Base-by-base conservation (phyloP, 2,113 vertebrate species). In the Ellobius talpinus region DNA sequence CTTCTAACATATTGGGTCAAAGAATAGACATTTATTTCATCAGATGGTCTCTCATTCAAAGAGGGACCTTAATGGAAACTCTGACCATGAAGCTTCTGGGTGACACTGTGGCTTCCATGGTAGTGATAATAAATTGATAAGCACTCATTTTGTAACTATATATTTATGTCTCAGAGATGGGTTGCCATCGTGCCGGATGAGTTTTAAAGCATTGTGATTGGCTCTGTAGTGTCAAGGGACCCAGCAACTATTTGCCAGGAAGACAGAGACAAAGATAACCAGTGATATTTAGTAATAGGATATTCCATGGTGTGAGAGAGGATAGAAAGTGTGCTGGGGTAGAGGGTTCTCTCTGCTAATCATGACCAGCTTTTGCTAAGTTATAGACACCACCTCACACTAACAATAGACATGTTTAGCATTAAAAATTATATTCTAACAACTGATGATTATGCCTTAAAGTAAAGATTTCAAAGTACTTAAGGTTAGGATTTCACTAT, bases 201-300 rank as follows among this genome's bases (percentile, higher is more conserved):
- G 90, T 85, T 95, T 89, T 87, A 21, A 91, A 65, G 68, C 50
- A 70, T 68, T 88, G 19, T 68, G 81, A 74, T 68, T 91, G 19
- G 7, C 63, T 52, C 7, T 78, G 14, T 55, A 58, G n/a, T 58
- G 16, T 31, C 26, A 81, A 26, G 87, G 68, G 47, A 68, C 33
- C 45, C 55, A 72, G 31, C 2, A 94, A 84, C 7, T 74, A 79
- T 78, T 84, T 39, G 36, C 82, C n/a, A 5, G 13, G 50, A 55
- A n/a, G 33, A 58, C 33, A n/a, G 33, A 52, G 19, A n/a, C 33
- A 81, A 58, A n/a, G 23, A 3, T 23, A n/a, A 81, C 33, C 10
- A 58, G 81, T 42, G 13, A 42, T 10, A 42, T 84, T 84, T 42
- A 63, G 29, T 29, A 42, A 17, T 14, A 42, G 31, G 12, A 39